Evolutionary conservation across 2,888 invertebrate species (phyloP).

Genomic region (Lagria hirta): DNA sequence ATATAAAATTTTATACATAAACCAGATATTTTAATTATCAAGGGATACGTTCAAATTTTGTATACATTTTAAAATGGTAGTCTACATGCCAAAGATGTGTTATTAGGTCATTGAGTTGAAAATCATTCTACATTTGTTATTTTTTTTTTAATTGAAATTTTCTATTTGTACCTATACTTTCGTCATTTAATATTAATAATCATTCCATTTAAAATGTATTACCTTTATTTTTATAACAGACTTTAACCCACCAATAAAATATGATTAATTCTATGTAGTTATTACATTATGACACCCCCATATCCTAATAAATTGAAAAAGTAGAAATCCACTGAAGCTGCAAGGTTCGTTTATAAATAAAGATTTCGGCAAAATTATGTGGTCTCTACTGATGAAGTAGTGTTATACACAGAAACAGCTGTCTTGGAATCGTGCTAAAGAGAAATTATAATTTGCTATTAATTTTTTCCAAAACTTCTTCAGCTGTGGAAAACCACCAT

Average conservation of each 20-base stretch:
- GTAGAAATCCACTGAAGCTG: too few relatives aligned
- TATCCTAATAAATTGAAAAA: too few relatives aligned
- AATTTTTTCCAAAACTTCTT: constrained; percentile 45
- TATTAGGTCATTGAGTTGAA: constrained; percentile 6
- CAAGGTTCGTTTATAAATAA: too few relatives aligned
- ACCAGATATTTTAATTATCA: constrained; percentile 20
- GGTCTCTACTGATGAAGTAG: too few relatives aligned
- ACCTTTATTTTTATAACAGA: constrained; percentile 23
- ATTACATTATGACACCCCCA: too few relatives aligned
- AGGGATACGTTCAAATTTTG: constrained; percentile 19
- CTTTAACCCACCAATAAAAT: constrained; percentile 27
- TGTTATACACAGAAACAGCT: too few relatives aligned
- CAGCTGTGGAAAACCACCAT: constrained; percentile 84
- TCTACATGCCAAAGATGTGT: constrained; percentile 31
- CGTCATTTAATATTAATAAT: constrained; percentile 11
- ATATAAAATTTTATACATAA: constrained; percentile 13
- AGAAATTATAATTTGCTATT: constrained; percentile 10
- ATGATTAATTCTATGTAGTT: constrained; percentile 9
- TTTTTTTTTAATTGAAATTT: constrained; percentile 7
- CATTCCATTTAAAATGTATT: constrained; percentile 20
- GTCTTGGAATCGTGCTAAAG: too few relatives aligned
- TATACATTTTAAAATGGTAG: constrained; percentile 24
- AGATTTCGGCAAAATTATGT: too few relatives aligned
- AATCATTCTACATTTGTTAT: constrained; percentile 11
- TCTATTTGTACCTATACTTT: constrained; percentile 23